Conservation (phyloP, 2,113 vertebrate species). For the Crypturellus undulatus region DNA sequence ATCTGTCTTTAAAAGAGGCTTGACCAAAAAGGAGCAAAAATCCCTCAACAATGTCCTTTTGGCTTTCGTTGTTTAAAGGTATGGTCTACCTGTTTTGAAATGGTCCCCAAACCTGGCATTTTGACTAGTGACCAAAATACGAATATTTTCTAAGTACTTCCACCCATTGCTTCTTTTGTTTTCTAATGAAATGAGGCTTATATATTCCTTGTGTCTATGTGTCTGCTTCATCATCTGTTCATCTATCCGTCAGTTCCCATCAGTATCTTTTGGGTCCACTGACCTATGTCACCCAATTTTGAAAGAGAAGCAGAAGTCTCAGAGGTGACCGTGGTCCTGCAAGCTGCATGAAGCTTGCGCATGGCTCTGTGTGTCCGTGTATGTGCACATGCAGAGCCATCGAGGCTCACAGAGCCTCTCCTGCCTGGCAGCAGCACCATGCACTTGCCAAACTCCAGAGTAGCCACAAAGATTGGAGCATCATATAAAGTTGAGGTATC, state of each 20-base stretch:
- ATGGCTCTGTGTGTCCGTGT: too few relatives aligned
- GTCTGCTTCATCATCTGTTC: constrained; percentile 35
- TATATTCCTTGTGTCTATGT: constrained; percentile 18
- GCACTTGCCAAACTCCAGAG: too few relatives aligned
- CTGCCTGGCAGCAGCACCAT: too few relatives aligned
- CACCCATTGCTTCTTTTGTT: neutral
- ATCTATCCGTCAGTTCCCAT: constrained; percentile 36
- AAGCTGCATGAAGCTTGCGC: neutral
- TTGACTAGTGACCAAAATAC: neutral
- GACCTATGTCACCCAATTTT: neutral
- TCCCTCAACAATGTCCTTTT: neutral
- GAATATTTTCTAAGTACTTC: neutral
- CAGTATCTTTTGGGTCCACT: constrained; percentile 4
- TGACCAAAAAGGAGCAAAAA: neutral
- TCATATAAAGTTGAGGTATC: too few relatives aligned
- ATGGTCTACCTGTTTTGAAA: neutral
- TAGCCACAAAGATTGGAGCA: too few relatives aligned
- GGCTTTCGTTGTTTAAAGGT: neutral
- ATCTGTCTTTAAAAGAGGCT: neutral
- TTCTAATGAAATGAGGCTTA: constrained; percentile 32
- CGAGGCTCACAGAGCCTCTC: neutral
- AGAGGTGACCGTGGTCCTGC: neutral
- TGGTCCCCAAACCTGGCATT: neutral
- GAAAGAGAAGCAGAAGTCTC: neutral
- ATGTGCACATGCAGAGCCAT: neutral